Percentiles rank a stretch among this genome's conserved stretches.
Conservation (phyloP, 92 coral and sea anemone species). For the Bergia puertoricense region DNA sequence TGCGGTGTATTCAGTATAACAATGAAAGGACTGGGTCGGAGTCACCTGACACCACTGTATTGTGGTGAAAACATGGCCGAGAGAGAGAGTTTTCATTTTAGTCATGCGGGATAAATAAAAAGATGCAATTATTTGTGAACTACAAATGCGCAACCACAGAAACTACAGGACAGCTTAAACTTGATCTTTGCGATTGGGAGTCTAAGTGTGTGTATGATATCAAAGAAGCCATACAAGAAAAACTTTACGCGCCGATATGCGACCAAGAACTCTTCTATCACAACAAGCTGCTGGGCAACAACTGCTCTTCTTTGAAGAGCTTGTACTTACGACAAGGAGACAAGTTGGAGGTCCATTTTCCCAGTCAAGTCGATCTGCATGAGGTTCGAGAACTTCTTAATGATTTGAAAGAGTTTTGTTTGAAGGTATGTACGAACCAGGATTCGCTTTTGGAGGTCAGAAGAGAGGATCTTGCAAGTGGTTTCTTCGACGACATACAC, state of each 20-base stretch:
- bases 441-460: no score
- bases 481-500: not conserved
- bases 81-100: no score
- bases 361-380: not conserved
- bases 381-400: not conserved
- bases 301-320: slow-evolving; percentile 41
- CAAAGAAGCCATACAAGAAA: slow-evolving; percentile 52
- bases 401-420: not conserved
- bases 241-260: slow-evolving; percentile 58
- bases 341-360: slow-evolving; percentile 42
- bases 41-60: no score
- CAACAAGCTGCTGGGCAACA: slow-evolving; percentile 43
- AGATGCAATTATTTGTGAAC: slow-evolving; percentile 2
- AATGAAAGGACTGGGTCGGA: no score
- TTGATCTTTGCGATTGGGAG: slow-evolving; percentile 47
- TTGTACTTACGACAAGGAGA: slow-evolving; percentile 75
- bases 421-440: not conserved
- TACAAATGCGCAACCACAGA: slow-evolving; percentile 9
- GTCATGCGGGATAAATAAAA: no score
- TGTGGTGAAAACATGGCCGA: no score
- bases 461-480: no score
- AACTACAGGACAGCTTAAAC: slow-evolving; percentile 27
- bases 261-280: slow-evolving; percentile 61
- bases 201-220: slow-evolving; percentile 52
- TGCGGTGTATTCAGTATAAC: no score